Evolutionary conservation across 2,113 vertebrate genomes (phyloP), one percentile per base, ranked within the genome.

Genomic region (Procavia capensis): DNA sequence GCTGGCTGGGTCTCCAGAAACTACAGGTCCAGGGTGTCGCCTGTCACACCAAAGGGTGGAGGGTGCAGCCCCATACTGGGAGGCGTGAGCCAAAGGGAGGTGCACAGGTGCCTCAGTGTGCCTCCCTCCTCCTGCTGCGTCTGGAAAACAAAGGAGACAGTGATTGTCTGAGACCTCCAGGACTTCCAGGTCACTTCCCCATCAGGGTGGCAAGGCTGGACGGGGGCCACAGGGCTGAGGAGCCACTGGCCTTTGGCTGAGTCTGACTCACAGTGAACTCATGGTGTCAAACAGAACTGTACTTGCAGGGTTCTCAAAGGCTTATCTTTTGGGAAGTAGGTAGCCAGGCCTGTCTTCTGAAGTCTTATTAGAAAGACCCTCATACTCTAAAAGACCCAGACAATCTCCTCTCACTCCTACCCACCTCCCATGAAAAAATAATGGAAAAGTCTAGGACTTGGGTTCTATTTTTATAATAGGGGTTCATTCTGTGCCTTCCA

Each of bases 61-160:
- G 86, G 8, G 43, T 0, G 4, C 29, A 9, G 93, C 45, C 34
- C 9, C 34, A 43, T 83, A 70, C 88, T 83, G 43, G 92, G 88
- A 78, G 47, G n/a, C 47, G 27, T 1, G 74, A 39, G 88, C 78
- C 57, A 63, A 76, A 20, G 81, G 88, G 79, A n/a, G 50, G 84
- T 50, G 45, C 10, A 22, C 66, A 17, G 20, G 19, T 25, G 17
- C 61, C 34, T 95, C 96, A 96, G 90, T 59, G 97, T 0, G 31
- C 82, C 85, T 97, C 97, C 61, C 57, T 90, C 90, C 64, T 95
- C 88, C 88, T 96, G 96, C 88, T 96, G 96, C 88, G 90, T 66
- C 97, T 97, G 95, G 45, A 97, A 85, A 85, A 82, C 92, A 96
- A 88, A 92, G 82, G 78, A 83, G 78, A 79, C 0, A 14, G 93